A percentile compares a stretch with the other conserved stretches of the same genome.
Evolutionary conservation across 92 coral and sea anemone genomes (phyloP).

Genomic region (Metridium senile): DNA sequence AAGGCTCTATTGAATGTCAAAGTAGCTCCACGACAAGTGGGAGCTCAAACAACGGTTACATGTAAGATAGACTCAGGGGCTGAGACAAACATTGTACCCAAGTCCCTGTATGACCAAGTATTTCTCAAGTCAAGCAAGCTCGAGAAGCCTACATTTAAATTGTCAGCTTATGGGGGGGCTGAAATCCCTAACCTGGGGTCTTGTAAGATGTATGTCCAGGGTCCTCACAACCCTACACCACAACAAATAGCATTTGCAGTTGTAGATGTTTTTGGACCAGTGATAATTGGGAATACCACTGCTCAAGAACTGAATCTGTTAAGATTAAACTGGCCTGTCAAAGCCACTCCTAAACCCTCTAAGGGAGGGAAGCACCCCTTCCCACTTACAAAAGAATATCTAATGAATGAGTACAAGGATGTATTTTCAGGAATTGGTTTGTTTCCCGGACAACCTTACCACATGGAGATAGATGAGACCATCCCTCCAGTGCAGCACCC

Average conservation of each 20-base stretch:
- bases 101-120: constrained; percentile 47
- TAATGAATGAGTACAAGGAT: constrained; percentile 50
- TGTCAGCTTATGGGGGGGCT: constrained; percentile 45
- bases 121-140: too few species aligned
- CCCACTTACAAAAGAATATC: constrained; percentile 57
- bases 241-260: constrained; percentile 36
- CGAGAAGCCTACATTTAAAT: too few species aligned
- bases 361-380: constrained; percentile 29
- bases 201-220: constrained; percentile 46
- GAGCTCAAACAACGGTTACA: constrained; percentile 23
- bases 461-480: constrained; percentile 47
- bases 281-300: constrained; percentile 52
- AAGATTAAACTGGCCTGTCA: constrained; percentile 56
- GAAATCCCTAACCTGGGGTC: constrained; percentile 55
- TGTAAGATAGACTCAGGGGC: constrained; percentile 62
- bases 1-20: constrained; percentile 36
- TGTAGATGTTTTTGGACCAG: constrained; percentile 47
- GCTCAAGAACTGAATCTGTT: constrained; percentile 52
- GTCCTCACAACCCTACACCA: constrained; percentile 43
- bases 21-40: constrained; percentile 25
- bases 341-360: constrained; percentile 4
- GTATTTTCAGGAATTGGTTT: constrained; percentile 63
- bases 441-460: constrained; percentile 54
- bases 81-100: constrained; percentile 55
- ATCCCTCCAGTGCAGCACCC: constrained; percentile 64